Conservation (phyloP, 1,140 invertebrate species). For the Scylla paramamosain region DNA sequence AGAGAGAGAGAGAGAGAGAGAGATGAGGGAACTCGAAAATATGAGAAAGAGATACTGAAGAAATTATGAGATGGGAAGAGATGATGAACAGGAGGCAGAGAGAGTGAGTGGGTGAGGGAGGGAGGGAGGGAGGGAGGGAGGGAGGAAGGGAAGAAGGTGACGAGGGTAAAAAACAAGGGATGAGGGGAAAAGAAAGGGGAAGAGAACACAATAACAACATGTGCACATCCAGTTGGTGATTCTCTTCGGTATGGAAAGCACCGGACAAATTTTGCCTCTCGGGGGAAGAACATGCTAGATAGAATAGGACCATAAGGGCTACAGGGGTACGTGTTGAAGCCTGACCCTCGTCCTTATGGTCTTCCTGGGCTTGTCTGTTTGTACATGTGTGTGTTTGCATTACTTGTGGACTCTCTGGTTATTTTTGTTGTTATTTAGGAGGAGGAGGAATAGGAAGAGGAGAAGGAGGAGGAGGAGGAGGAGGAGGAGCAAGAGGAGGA, state of each 20-base stretch:
- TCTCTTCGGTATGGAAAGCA: too few species aligned
- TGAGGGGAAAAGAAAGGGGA: neutral
- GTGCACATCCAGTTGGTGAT: too few species aligned
- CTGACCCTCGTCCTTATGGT: too few species aligned
- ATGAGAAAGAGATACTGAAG: neutral
- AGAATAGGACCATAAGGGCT: too few species aligned
- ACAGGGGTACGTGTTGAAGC: too few species aligned
- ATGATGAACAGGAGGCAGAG: neutral
- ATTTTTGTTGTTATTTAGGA: neutral
- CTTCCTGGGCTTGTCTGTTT: constrained; percentile 12
- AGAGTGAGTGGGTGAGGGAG: neutral
- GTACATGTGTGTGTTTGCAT: constrained; percentile 53
- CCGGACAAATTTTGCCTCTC: too few species aligned
- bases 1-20: too few species aligned
- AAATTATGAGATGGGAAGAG: neutral
- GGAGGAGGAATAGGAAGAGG: neutral
- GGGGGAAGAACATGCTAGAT: too few species aligned
- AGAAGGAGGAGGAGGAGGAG: neutral
- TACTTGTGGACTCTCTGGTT: neutral
- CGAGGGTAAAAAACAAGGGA: neutral
- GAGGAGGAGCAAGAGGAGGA: neutral
- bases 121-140: too few species aligned
- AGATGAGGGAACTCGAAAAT: too few species aligned
- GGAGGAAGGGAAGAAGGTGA: too few species aligned
- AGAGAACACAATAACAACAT: too few species aligned